These are phyloP conservation scores for Phorcus lineatus DNA, from an alignment of 2,888 invertebrate species.

Conservation along the genomic window DNA sequence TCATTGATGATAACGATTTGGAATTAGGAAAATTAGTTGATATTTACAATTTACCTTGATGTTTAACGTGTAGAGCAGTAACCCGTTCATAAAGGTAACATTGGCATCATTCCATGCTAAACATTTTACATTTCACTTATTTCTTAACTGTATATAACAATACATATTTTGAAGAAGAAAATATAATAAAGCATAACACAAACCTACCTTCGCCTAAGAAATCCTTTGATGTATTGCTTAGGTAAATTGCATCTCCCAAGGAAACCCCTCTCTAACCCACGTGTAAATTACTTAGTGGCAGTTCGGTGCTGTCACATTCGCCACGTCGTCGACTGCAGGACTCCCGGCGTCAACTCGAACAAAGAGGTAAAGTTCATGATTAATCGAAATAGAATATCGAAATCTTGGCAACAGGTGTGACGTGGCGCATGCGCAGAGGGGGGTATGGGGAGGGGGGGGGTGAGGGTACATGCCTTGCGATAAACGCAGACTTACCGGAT, in stretches of 20 bases:
- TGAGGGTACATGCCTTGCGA: background rate
- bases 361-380: background rate
- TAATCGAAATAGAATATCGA: conserved; percentile 5
- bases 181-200: background rate
- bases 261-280: background rate
- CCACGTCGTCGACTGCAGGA: background rate
- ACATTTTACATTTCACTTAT: no score
- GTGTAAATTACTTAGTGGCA: background rate
- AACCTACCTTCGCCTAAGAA: background rate
- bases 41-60: no score
- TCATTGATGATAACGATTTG: no score
- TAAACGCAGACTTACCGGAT: background rate
- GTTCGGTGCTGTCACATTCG: background rate
- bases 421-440: background rate
- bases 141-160: no score
- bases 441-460: background rate
- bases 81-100: no score
- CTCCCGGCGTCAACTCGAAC: background rate
- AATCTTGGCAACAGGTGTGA: conserved; percentile 8
- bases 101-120: no score
- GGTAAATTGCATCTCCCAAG: background rate
- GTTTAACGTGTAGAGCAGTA: no score
- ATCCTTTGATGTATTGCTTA: no score
- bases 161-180: no score
- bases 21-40: no score